These are phyloP conservation scores for Carabus problematicus DNA, from an alignment of 2,888 invertebrate species.

Conservation along the genomic window DNA sequence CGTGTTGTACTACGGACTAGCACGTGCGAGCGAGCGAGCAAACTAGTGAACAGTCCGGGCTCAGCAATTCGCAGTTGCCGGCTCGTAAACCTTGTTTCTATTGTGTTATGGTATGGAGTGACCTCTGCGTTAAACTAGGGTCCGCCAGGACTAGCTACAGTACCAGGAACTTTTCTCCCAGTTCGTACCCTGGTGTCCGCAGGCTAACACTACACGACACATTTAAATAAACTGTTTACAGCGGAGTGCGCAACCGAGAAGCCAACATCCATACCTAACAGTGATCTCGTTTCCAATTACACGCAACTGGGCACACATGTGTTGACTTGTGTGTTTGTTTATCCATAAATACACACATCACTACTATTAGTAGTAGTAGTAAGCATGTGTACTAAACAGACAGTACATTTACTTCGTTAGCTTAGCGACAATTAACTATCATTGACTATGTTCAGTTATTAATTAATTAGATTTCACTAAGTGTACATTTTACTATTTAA, in stretches of 20 bases:
- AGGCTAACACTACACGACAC: slow-evolving; percentile 16
- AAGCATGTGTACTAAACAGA: background rate
- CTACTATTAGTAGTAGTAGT: too few species aligned
- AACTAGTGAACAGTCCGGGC: background rate
- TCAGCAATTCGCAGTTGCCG: slow-evolving; percentile 11
- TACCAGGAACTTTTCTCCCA: too few species aligned
- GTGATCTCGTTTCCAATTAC: too few species aligned
- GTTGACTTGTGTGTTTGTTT: background rate
- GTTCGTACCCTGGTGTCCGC: too few species aligned
- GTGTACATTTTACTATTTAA: background rate
- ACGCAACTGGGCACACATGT: background rate
- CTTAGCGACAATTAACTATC: slow-evolving; percentile 39
- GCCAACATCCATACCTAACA: too few species aligned
- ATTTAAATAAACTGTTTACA: slow-evolving; percentile 32
- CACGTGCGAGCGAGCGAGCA: too few species aligned
- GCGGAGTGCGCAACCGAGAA: background rate
- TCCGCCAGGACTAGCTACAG: too few species aligned
- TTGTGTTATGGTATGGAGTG: too few species aligned
- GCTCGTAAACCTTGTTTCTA: background rate
- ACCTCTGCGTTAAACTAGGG: too few species aligned
- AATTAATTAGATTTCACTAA: slow-evolving; percentile 37
- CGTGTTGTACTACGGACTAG: background rate
- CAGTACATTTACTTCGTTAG: slow-evolving; percentile 27
- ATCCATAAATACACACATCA: too few species aligned
- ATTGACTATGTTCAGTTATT: slow-evolving; percentile 32